These are phyloP conservation scores for Mamestra configurata DNA, from an alignment of 1,140 invertebrate species.

Conservation along the genomic window DNA sequence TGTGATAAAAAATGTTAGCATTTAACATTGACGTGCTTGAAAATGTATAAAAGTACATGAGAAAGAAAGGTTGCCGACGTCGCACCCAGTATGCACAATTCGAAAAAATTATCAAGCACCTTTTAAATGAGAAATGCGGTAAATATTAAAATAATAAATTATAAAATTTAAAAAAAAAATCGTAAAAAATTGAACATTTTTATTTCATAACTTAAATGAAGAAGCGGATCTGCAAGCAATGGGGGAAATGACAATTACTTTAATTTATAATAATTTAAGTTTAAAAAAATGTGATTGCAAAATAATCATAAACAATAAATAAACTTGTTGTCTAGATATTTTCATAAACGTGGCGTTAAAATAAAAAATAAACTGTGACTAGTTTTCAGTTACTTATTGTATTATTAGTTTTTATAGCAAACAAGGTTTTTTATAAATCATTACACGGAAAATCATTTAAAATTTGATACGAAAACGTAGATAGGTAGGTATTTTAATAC, in stretches of 20 bases:
- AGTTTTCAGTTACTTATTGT: slow-evolving; percentile 56
- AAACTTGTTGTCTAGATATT: slow-evolving; percentile 43
- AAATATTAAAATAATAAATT: slow-evolving; percentile 52
- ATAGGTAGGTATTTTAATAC: slow-evolving; percentile 87
- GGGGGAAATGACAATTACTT: slow-evolving; percentile 45
- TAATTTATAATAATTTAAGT: slow-evolving; percentile 39
- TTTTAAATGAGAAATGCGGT: slow-evolving; percentile 59
- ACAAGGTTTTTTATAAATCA: slow-evolving; percentile 62
- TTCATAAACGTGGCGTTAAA: slow-evolving; percentile 42
- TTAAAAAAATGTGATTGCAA: slow-evolving; percentile 41
- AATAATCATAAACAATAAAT: slow-evolving; percentile 27
- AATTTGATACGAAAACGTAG: slow-evolving; percentile 86
- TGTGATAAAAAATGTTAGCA: slow-evolving; percentile 70
- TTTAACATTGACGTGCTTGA: slow-evolving; percentile 56
- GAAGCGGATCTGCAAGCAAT: slow-evolving; percentile 44
- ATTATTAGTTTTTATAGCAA: slow-evolving; percentile 52
- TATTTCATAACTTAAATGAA: slow-evolving; percentile 12
- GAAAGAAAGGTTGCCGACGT: slow-evolving; percentile 76
- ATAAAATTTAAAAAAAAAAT: slow-evolving; percentile 34
- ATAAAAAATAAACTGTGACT: slow-evolving; percentile 41
- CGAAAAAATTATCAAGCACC: slow-evolving; percentile 71
- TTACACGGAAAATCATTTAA: slow-evolving; percentile 71
- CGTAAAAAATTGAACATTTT: slow-evolving; percentile 25
- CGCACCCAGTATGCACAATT: slow-evolving; percentile 80
- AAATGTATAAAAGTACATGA: slow-evolving; percentile 65